A percentile compares a stretch with the other conserved stretches of the same genome.
These are phyloP conservation scores for Menidia beryllina DNA, from an alignment of 2,113 vertebrate genomes.

Conservation along the genomic window DNA sequence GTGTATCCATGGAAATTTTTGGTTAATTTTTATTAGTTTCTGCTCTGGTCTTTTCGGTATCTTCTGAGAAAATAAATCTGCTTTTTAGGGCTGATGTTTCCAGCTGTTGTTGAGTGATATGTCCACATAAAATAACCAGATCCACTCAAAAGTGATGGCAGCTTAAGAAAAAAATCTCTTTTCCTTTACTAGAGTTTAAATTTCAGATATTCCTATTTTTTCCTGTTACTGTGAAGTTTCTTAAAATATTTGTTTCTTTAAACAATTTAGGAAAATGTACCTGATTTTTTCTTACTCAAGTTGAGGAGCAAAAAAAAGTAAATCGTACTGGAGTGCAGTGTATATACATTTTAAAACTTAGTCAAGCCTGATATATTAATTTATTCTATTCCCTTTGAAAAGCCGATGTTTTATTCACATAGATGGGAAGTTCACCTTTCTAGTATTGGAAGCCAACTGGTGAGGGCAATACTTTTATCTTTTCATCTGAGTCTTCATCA, in stretches of 20 bases:
- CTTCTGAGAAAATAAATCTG: too few species aligned
- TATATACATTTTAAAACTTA: conserved; percentile 29
- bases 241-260: conserved; percentile 16
- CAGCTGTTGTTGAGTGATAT: too few species aligned
- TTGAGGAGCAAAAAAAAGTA: conserved; percentile 11
- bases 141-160: neutral
- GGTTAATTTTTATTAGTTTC: too few species aligned
- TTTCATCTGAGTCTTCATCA: conserved; percentile 33
- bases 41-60: too few species aligned
- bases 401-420: conserved; percentile 56
- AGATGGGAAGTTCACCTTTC: conserved; percentile 29
- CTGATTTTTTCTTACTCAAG: neutral
- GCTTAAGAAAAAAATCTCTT: too few species aligned
- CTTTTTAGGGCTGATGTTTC: too few species aligned
- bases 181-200: too few species aligned
- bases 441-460: conserved; percentile 22
- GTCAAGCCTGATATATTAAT: conserved; percentile 24
- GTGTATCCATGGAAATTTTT: too few species aligned
- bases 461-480: conserved; percentile 45
- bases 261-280: neutral
- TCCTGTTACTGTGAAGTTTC: neutral
- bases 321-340: neutral
- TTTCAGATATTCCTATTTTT: too few species aligned
- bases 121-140: neutral
- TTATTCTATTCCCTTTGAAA: conserved; percentile 39